Percentiles rank a stretch among this genome's conserved stretches.
Conservation (phyloP, 2,888 invertebrate genomes). For the Pyralis farinalis region DNA sequence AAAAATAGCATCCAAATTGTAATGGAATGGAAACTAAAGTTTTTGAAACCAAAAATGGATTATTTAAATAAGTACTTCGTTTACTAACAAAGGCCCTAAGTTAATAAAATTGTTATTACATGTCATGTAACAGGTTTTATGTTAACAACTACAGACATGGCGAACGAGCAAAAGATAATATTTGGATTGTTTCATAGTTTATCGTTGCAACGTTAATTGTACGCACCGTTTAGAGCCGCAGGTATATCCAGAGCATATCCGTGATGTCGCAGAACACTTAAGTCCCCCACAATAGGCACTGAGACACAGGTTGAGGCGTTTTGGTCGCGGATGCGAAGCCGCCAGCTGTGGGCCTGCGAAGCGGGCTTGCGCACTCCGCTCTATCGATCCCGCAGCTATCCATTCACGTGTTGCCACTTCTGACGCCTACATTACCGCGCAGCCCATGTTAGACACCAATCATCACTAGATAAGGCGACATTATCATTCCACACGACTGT, state of each 20-base stretch:
- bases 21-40: neutral
- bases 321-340: conserved; percentile 45
- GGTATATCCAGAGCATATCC: conserved; percentile 56
- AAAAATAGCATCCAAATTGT: neutral
- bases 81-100: conserved; percentile 51
- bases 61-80: conserved; percentile 17
- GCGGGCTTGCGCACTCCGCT: conserved; percentile 68
- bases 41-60: neutral
- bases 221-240: conserved; percentile 68
- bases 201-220: conserved; percentile 15
- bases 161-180: conserved; percentile 21
- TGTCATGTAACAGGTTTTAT: conserved; percentile 63
- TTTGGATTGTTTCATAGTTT: neutral
- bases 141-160: conserved; percentile 38
- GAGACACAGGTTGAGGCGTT: conserved; percentile 44
- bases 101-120: conserved; percentile 40
- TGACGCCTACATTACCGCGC: conserved; percentile 65
- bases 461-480: conserved; percentile 71
- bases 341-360: conserved; percentile 55
- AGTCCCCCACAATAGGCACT: conserved; percentile 46
- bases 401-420: conserved; percentile 68
- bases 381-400: conserved; percentile 66
- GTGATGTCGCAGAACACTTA: conserved; percentile 48
- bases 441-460: conserved; percentile 64
- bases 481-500: conserved; percentile 39